Evolutionary conservation across 2,113 vertebrate genomes (phyloP).

Genomic region (Labeo rohita): DNA sequence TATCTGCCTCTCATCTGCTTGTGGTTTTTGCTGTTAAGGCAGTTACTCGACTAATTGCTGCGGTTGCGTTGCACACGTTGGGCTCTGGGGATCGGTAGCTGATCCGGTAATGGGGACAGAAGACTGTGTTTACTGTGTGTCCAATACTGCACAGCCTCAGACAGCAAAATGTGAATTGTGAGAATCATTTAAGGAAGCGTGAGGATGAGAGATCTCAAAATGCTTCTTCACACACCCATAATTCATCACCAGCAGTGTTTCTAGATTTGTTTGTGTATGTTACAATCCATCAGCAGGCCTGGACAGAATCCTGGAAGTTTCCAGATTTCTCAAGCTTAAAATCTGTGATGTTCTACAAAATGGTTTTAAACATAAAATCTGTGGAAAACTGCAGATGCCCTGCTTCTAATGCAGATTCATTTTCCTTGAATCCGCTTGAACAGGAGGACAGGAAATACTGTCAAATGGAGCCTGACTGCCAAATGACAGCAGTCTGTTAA

Average conservation of each 20-base stretch:
- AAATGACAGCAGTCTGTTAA: slow-evolving; percentile 59
- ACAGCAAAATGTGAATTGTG: slow-evolving; percentile 17
- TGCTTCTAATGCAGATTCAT: not conserved
- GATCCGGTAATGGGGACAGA: slow-evolving; percentile 64
- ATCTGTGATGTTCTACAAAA: not conserved
- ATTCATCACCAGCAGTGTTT: not conserved
- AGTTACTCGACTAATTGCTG: slow-evolving; percentile 62
- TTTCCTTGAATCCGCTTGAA: slow-evolving; percentile 10
- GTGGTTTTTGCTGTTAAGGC: slow-evolving; percentile 52
- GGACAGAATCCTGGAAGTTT: not conserved
- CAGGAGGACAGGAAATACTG: slow-evolving; percentile 61
- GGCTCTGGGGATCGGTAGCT: slow-evolving; percentile 56
- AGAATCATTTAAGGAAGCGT: slow-evolving; percentile 55
- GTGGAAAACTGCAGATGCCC: not conserved
- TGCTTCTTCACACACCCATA: not conserved
- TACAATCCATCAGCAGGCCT: not conserved
- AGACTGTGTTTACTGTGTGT: slow-evolving; percentile 61
- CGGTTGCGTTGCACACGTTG: slow-evolving; percentile 54
- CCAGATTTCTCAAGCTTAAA: not conserved
- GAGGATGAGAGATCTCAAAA: not conserved
- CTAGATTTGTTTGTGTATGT: not conserved
- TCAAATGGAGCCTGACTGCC: slow-evolving; percentile 65
- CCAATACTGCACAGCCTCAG: not conserved
- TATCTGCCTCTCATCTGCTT: slow-evolving; percentile 47
- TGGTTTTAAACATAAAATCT: not conserved